These are phyloP conservation scores for Camponotus vicinus DNA, from an alignment of 1,140 invertebrate genomes.

Conservation along the genomic window DNA sequence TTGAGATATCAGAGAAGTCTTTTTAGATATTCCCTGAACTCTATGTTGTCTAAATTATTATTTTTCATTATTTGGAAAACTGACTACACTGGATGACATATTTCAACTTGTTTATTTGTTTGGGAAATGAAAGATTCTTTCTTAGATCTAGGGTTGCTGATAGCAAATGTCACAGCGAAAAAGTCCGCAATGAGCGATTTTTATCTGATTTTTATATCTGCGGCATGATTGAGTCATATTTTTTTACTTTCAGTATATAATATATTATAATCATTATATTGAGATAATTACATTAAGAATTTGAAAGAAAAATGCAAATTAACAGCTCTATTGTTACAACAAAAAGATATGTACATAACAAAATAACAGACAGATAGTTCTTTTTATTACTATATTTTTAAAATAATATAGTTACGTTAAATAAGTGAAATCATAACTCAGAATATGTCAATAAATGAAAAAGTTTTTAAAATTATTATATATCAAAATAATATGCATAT, in stretches of 20 bases:
- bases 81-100: background rate
- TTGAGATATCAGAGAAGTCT: background rate
- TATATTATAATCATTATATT: too few species aligned
- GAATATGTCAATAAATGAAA: background rate
- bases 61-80: slow-evolving; percentile 13
- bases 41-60: background rate
- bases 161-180: background rate
- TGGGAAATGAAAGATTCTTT: background rate
- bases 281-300: too few species aligned
- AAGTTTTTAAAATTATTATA: too few species aligned
- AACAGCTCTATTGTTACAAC: too few species aligned
- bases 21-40: background rate
- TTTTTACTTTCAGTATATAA: too few species aligned
- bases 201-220: background rate
- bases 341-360: too few species aligned
- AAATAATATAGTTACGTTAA: background rate
- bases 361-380: background rate
- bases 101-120: background rate
- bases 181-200: background rate
- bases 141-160: background rate
- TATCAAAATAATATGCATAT: too few species aligned
- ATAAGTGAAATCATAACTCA: background rate
- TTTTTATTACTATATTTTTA: background rate
- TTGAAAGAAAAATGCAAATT: too few species aligned
- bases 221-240: too few species aligned